Percentiles rank a stretch among this genome's conserved stretches.
Conservation (phyloP, 2,113 vertebrate genomes). For the Morphnarchus princeps region DNA sequence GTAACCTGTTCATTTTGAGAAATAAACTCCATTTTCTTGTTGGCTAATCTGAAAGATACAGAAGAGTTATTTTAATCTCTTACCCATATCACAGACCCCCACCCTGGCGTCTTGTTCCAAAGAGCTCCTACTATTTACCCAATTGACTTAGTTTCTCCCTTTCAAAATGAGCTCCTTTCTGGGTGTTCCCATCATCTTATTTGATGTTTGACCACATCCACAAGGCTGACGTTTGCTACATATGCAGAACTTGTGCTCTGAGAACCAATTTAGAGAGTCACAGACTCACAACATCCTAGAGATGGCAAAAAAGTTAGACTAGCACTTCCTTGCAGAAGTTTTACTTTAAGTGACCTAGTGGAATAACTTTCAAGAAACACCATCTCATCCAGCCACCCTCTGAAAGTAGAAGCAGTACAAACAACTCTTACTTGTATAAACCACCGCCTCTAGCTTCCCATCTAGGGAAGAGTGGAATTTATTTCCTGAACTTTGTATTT, state of each 20-base stretch:
- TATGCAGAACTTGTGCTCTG: not conserved
- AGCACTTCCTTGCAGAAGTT: not conserved
- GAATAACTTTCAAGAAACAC: not conserved
- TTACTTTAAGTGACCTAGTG: not conserved
- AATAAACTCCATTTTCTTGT: not conserved
- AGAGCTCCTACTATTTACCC: not conserved
- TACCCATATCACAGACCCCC: not conserved
- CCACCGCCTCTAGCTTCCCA: not conserved
- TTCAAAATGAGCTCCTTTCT: not conserved
- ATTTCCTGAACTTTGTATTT: not conserved
- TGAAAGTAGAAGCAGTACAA: not conserved
- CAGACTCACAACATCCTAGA: not conserved
- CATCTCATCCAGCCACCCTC: not conserved
- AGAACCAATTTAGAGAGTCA: fast-evolving
- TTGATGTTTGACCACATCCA: not conserved
- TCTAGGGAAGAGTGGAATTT: not conserved
- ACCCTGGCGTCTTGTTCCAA: fast-evolving
- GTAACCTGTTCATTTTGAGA: not conserved
- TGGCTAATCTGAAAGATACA: not conserved
- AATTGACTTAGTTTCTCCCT: not conserved
- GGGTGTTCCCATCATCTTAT: not conserved
- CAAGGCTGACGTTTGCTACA: fast-evolving
- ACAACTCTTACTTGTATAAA: not conserved
- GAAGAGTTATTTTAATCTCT: not conserved
- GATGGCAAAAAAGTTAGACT: no score